Base-by-base conservation (phyloP, 1,140 invertebrate genomes). In the Sesamia nonagrioides region DNA sequence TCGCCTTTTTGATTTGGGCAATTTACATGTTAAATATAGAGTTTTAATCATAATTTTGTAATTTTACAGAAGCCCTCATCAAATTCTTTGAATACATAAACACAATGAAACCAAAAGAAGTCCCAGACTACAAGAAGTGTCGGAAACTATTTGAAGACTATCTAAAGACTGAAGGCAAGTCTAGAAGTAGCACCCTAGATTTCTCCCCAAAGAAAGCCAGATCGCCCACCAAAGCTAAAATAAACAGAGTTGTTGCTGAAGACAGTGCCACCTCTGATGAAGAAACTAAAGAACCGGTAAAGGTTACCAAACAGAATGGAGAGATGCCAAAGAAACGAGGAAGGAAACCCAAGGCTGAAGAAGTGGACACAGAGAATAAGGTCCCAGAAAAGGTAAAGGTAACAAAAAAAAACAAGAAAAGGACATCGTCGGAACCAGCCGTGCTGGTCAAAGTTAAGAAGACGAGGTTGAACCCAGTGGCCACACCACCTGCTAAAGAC, bases 101-200 rank as follows among this genome's bases (percentile, higher is more conserved):
- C 42, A 95, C 96, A 54, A 81, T 98, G 84, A 95, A 96, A 60
- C 97, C 97, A 89, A 96, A 97, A 82, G 96, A 97, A 58, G 93
- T 94, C 56, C 97, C 98, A 0, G 96, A 98, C 85, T 98, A 98
- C 89, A 93, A 96, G n/a, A 96, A 96, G 80, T 97, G 97, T 79
- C 95, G 96, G 60, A 95, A 95, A 56, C 92, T 97, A 13, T 97
- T 98, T 71, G 89, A 94, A 48, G 91, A 52, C 42, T 94, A 91
- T 33, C 89, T 94, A 6, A 94, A 94, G 80, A 85, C 79, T 40
- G 82, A 90, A 58, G 90, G 91, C 11, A 87, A 89, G 17, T 84
- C 84, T 5, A 88, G 84, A 73, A 88, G 54, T 21, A 90, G 82
- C 52, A 93, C 92, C 79, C 56, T 95, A 17, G 89, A 90, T n/a